Conservation (phyloP, 2,888 invertebrate species). For the Ischnus inquisitorius region DNA sequence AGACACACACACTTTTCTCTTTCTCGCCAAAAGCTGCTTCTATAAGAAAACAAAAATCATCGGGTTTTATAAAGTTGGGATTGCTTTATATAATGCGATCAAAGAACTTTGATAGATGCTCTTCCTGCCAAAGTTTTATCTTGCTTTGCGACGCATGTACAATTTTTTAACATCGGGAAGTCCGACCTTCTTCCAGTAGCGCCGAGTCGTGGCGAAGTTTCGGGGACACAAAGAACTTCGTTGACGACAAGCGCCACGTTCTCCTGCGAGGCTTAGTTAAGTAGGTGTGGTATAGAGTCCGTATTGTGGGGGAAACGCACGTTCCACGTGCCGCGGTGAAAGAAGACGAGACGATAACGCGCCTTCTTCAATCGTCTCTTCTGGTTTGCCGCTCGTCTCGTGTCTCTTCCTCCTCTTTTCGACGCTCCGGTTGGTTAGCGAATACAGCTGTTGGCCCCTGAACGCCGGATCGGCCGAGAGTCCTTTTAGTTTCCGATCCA, state of each 20-base stretch:
- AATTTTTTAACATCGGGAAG: constrained; percentile 24
- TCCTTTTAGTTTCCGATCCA: background rate
- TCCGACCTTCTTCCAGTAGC: constrained; percentile 22
- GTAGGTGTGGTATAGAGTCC: constrained; percentile 18
- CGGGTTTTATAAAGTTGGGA: background rate
- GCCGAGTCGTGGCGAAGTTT: constrained; percentile 16
- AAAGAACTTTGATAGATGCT: background rate
- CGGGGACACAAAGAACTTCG: constrained; percentile 52
- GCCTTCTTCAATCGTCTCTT: constrained; percentile 50
- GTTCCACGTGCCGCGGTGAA: constrained; percentile 52
- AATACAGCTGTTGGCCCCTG: constrained; percentile 13
- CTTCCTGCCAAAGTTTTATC: constrained; percentile 19
- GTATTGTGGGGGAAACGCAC: constrained; percentile 34
- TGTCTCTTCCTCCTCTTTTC: constrained; percentile 8
- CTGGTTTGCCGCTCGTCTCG: constrained; percentile 37
- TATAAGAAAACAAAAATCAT: no score
- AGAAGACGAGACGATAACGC: constrained; percentile 25
- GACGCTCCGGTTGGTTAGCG: background rate
- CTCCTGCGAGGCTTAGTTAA: constrained; percentile 19
- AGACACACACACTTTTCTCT: no score
- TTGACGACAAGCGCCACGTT: constrained; percentile 57
- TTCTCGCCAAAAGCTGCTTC: no score
- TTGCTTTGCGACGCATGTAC: background rate
- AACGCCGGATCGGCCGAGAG: background rate
- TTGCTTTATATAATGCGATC: background rate